These are phyloP conservation scores for Heteractis magnifica DNA, from an alignment of 92 coral and sea anemone genomes.

Conservation along the genomic window DNA sequence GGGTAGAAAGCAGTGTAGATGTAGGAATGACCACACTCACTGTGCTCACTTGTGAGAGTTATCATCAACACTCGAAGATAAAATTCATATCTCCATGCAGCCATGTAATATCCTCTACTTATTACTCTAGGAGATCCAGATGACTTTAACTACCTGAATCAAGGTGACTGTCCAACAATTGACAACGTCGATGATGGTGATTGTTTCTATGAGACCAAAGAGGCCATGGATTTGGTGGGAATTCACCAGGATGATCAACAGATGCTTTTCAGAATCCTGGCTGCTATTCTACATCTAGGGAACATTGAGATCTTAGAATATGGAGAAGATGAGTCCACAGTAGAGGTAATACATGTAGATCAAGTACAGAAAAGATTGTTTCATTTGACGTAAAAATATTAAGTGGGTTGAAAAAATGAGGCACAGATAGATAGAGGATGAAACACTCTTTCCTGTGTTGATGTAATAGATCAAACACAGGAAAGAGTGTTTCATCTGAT, in stretches of 20 bases:
- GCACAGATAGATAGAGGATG: too few relatives aligned
- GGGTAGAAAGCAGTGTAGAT: too few relatives aligned
- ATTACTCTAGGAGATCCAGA: constrained; percentile 76
- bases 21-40: too few relatives aligned
- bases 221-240: constrained; percentile 90
- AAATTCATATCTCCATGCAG: too few relatives aligned
- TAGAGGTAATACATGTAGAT: constrained; percentile 47
- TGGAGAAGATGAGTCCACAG: constrained; percentile 78
- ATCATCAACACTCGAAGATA: too few relatives aligned
- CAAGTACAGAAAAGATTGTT: neutral
- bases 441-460: too few relatives aligned
- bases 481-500: too few relatives aligned
- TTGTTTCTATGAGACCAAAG: constrained; percentile 83
- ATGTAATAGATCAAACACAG: too few relatives aligned
- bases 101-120: too few relatives aligned
- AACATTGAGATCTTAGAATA: constrained; percentile 75
- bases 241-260: constrained; percentile 89
- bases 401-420: too few relatives aligned
- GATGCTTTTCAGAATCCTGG: constrained; percentile 91
- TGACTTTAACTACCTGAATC: constrained; percentile 80
- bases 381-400: too few relatives aligned
- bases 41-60: too few relatives aligned
- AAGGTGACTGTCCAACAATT: constrained; percentile 86
- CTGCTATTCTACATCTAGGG: constrained; percentile 91
- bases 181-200: constrained; percentile 89